phyloP scores from a whole-genome alignment of 2,888 invertebrate genomes.

The Anarsia innoxiella region DNA sequence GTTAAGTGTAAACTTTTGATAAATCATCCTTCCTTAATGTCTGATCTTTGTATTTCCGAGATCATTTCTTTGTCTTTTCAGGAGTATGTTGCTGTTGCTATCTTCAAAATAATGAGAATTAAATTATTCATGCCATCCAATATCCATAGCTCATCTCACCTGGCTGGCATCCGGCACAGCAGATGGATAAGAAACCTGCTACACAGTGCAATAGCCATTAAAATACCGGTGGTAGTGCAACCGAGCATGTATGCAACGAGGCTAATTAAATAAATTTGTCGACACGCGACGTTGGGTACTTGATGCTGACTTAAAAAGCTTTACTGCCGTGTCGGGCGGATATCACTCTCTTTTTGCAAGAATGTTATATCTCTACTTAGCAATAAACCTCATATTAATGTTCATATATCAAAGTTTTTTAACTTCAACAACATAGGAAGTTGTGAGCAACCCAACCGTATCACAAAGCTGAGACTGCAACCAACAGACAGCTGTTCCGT shows the following conservation, averaged over 20 bases:
- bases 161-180: slow-evolving; percentile 11
- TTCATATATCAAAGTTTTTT: no score
- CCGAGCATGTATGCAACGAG: slow-evolving; percentile 16
- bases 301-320: neutral
- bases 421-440: no score
- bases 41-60: neutral
- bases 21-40: slow-evolving; percentile 5
- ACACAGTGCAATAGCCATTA: slow-evolving; percentile 15
- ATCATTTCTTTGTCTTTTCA: neutral
- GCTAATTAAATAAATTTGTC: slow-evolving; percentile 12
- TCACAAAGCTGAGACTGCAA: no score
- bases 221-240: slow-evolving; percentile 17
- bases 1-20: no score
- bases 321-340: no score
- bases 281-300: slow-evolving; percentile 8
- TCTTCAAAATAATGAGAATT: no score
- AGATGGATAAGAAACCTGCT: slow-evolving; percentile 10
- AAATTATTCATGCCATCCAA: no score
- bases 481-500: no score
- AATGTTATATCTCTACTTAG: no score
- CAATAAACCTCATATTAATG: no score
- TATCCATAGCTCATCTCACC: slow-evolving; percentile 12
- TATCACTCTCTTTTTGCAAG: no score
- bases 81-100: neutral
- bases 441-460: no score